Percentiles rank a stretch among this genome's conserved stretches.
Conservation (phyloP, 1,140 invertebrate genomes). For the Pseudomyrmex cubaensis region DNA sequence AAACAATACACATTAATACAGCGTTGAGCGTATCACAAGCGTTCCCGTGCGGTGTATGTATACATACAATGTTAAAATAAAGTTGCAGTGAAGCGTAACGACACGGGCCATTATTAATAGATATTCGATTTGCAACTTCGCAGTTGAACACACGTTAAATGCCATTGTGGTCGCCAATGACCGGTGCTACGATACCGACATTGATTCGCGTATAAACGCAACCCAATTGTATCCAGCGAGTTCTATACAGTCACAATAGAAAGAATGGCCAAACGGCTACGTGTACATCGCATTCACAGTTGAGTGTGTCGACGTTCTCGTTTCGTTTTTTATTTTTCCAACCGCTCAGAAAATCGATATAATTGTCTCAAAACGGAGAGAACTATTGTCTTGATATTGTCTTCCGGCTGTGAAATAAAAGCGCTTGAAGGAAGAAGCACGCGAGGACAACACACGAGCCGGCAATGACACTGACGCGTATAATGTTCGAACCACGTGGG, state of each 20-base stretch:
- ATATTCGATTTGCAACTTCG: conserved; percentile 27
- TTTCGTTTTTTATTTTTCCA: no score
- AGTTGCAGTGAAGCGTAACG: not conserved
- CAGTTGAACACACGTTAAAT: conserved; percentile 15
- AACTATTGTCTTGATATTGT: no score
- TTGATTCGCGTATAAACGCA: conserved; percentile 35
- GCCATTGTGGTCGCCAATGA: conserved; percentile 16
- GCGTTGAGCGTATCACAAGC: no score
- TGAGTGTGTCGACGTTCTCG: no score
- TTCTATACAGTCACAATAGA: not conserved
- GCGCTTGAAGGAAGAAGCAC: no score
- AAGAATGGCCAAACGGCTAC: not conserved
- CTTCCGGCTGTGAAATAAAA: no score
- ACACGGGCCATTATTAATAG: conserved; percentile 17
- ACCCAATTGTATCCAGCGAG: not conserved
- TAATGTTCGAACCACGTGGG: conserved; percentile 39
- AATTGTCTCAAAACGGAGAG: no score
- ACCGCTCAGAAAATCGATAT: no score
- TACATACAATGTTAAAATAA: conserved; percentile 3
- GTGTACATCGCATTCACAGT: not conserved
- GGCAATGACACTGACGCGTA: not conserved
- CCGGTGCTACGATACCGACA: conserved; percentile 1
- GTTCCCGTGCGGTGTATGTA: not conserved
- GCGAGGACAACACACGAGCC: no score
- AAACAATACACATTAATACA: no score